Conservation (phyloP, 2,888 invertebrate genomes). For the Agonum fuliginosum region DNA sequence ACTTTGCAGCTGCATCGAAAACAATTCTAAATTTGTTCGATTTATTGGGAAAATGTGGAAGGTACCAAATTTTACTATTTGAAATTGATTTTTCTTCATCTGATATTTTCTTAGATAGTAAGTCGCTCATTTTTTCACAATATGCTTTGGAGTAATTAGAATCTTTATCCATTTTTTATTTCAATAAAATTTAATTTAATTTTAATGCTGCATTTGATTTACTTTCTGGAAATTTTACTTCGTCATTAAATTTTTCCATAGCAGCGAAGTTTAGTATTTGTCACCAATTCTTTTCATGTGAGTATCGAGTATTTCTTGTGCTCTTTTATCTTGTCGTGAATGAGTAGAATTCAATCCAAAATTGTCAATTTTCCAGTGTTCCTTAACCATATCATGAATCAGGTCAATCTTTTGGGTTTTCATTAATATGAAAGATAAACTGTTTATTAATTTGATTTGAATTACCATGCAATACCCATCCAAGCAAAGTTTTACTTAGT, state of each 20-base stretch:
- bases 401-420: not conserved
- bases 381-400: not conserved
- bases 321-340: not conserved
- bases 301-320: not conserved
- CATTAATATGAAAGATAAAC: too few relatives aligned
- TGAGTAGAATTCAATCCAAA: not conserved
- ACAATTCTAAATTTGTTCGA: constrained; percentile 65
- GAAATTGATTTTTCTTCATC: constrained; percentile 54
- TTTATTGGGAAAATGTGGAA: constrained; percentile 66
- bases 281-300: not conserved
- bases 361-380: not conserved
- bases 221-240: not conserved
- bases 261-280: not conserved
- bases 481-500: too few relatives aligned
- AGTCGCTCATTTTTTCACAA: not conserved
- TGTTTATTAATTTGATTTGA: too few relatives aligned
- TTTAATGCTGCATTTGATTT: not conserved
- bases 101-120: not conserved
- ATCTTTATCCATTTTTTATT: not conserved
- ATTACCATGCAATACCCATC: too few relatives aligned
- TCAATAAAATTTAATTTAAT: not conserved
- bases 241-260: not conserved
- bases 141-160: not conserved
- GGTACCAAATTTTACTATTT: constrained; percentile 64
- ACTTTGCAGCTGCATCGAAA: constrained; percentile 67